Conservation (phyloP, 2,113 vertebrate species). For the Hypanus sabinus region DNA sequence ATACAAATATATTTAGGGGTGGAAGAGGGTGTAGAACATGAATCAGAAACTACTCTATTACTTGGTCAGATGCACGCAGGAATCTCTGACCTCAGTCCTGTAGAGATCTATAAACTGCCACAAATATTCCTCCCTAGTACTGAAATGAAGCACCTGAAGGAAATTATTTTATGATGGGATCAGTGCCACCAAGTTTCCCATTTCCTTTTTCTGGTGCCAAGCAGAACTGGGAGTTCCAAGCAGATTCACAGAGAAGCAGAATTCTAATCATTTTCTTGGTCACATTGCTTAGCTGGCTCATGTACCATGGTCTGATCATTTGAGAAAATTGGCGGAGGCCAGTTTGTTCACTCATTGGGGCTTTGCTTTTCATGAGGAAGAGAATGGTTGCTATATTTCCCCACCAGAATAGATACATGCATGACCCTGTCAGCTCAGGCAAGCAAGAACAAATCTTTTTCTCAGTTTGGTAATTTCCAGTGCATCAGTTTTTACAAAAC, state of each 20-base stretch:
- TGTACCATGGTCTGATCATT: not conserved
- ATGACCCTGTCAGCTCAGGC: not conserved
- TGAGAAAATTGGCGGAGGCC: not conserved
- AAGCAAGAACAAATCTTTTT: not conserved
- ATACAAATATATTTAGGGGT: not conserved
- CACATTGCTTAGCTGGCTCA: not conserved
- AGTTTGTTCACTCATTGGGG: not conserved
- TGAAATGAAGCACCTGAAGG: not conserved
- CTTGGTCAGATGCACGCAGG: not conserved
- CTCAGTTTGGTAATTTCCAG: not conserved
- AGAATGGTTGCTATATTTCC: not conserved
- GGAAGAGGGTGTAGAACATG: not conserved
- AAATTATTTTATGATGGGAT: no score
- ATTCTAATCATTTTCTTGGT: not conserved
- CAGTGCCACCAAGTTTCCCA: not conserved
- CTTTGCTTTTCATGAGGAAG: not conserved
- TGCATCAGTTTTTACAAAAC: not conserved
- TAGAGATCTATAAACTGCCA: not conserved
- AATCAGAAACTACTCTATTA: not conserved
- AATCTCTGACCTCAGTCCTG: not conserved
- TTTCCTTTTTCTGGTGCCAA: not conserved
- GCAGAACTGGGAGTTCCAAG: not conserved
- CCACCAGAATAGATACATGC: not conserved
- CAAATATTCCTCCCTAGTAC: not conserved
- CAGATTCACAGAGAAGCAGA: not conserved